phyloP scores from a whole-genome alignment of 2,888 invertebrate genomes.

The Eulithis prunata region DNA sequence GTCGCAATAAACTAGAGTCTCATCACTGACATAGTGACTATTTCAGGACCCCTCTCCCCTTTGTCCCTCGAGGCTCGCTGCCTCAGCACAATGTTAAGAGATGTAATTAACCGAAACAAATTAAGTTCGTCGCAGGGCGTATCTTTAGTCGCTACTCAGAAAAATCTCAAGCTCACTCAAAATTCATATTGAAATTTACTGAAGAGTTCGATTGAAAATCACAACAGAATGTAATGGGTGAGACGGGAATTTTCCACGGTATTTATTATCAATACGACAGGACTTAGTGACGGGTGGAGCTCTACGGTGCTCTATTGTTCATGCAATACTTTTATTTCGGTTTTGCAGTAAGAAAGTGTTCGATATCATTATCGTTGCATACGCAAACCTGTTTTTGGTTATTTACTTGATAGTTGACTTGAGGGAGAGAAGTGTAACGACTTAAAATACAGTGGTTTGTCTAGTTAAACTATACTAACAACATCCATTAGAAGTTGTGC shows the following conservation, averaged over 20 bases:
- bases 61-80: constrained; percentile 8
- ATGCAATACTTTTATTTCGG: too few species aligned
- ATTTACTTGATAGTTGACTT: not conserved
- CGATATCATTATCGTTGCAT: too few species aligned
- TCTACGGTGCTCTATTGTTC: too few species aligned
- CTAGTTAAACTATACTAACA: constrained; percentile 34
- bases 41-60: not conserved
- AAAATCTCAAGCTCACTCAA: not conserved
- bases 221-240: too few species aligned
- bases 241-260: too few species aligned
- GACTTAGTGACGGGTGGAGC: too few species aligned
- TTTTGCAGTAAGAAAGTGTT: too few species aligned
- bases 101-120: constrained; percentile 41
- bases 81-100: constrained; percentile 24
- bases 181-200: too few species aligned
- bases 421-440: not conserved
- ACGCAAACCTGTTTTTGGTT: too few species aligned
- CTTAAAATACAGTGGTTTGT: constrained; percentile 17
- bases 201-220: too few species aligned
- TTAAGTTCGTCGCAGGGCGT: constrained; percentile 37
- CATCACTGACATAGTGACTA: constrained; percentile 4
- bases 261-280: too few species aligned
- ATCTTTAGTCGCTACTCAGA: not conserved
- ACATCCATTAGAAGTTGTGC: constrained; percentile 48
- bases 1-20: not conserved